Base-by-base conservation (phyloP, 2,797 vertebrate species). In the Eleutherodactylus coqui region DNA sequence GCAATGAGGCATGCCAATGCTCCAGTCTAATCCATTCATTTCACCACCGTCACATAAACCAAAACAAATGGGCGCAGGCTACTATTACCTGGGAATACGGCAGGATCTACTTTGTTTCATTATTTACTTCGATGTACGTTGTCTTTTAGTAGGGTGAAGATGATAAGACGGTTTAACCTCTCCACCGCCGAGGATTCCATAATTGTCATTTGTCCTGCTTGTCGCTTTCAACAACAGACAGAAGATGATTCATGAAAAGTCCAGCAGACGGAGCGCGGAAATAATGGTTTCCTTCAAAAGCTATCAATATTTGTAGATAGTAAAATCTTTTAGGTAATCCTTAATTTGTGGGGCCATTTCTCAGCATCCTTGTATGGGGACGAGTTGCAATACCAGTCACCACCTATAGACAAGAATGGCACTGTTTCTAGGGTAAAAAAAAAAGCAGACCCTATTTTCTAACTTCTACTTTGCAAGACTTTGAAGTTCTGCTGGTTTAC, bases 21-120 rank as follows among this genome's bases (percentile, higher is more conserved):
- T 95, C 92, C 92, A 90, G 87, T 93, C 93, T 94, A 94, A 94
- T 96, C 94, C 93, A 92, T 92, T 93, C 94, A 94, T 92, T 94
- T 91, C 91, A 92, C 91, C 91, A 90, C 90, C 92, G 92, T 92
- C 94, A 92, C 91, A 90, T 91, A 93, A 95, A 95, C 92, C 91
- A 92, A 94, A 95, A 94, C 93, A 94, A 94, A 94, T 93, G 92
- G 93, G 92, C 92, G 90, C 91, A 91, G 90, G 91, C 92, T 92
- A 90, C 90, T 90, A 90, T 91, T 90, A 91, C 85, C 85, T 27
- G 88, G 89, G 91, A 90, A 91, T 91, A 90, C 90, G 89, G 91
- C 90, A 89, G 90, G 41, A 89, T 90, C 92, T 92, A 91, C 92
- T 92, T 90, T 83, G 89, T 91, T 91, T 91, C 92, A 89, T 92